Evolutionary conservation across 2,888 invertebrate species (phyloP).

Genomic region (Pherbina coryleti): DNA sequence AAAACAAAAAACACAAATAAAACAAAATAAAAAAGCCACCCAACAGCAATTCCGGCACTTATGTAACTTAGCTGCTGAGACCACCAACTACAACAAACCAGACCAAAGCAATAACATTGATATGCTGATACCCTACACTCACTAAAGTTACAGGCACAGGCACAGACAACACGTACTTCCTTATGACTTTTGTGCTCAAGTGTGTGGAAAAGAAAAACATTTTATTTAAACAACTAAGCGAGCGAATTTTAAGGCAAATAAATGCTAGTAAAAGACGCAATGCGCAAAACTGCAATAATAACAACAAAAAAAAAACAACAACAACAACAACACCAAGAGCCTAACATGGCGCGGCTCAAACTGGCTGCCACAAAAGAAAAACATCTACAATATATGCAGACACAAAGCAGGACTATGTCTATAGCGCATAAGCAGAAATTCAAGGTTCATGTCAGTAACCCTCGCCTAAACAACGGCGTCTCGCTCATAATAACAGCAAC

Average conservation of each 20-base stretch:
- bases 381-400: slow-evolving; percentile 31
- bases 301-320: slow-evolving; percentile 26
- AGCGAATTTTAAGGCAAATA: neutral
- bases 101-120: slow-evolving; percentile 8
- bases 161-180: neutral
- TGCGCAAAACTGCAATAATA: slow-evolving; percentile 16
- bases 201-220: too few species aligned
- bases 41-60: slow-evolving; percentile 5
- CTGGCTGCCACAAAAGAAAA: slow-evolving; percentile 32
- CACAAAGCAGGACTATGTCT: slow-evolving; percentile 38
- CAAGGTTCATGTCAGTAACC: slow-evolving; percentile 65
- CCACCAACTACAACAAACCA: neutral
- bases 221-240: neutral
- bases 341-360: slow-evolving; percentile 1
- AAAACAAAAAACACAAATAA: neutral
- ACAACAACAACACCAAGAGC: slow-evolving; percentile 30
- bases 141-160: neutral
- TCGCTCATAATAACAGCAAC: neutral
- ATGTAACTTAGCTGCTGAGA: slow-evolving; percentile 14
- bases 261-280: neutral
- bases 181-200: too few species aligned
- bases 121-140: neutral
- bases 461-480: slow-evolving; percentile 37
- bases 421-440: slow-evolving; percentile 56
- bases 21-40: neutral